Evolutionary conservation across 2,888 invertebrate genomes (phyloP), one percentile per base, ranked within the genome.

Genomic region (Thelaira solivaga): DNA sequence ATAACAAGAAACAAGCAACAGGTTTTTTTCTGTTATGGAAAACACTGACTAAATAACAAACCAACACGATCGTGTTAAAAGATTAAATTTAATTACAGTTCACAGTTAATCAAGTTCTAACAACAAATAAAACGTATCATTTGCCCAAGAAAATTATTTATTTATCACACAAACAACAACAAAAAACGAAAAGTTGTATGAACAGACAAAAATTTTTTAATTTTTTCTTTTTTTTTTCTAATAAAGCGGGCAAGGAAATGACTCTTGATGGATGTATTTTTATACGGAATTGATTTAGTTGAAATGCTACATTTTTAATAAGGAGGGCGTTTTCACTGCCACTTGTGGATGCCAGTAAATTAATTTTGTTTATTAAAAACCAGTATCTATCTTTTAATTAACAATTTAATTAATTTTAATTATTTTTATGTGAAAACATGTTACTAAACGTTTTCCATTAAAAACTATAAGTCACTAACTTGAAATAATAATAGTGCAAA

Each of bases 51-150:
- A 62, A 62, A 62, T 39, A 47, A 39, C 36, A 26, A 26, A 26
- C 16, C 26, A 43, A 51, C 11, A 34, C 34, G 77, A 68, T 64
- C 73, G 73, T 77, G 77, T 77, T 77, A 77, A 77, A 73, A 72
- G 77, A 77, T 77, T 62, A 64, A 77, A 45, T 59, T 73, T 74
- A 69, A 78, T 73, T 73, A 59, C 77, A 73, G 69, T 74, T 78
- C 59, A 69, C 77, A 74, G 68, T 53, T 74, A 73, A 74, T 69
- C 64, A 78, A 65, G 49, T 53, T 73, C 29, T 47, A 45, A 29
- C 49, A 72, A 45, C 55, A 62, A 61, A 61, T 53, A 34, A 20
- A n/a, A 29, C 18, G 34, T 41, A 13, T 47, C 49, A 6, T 26
- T 22, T 8, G 24, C 2, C 36, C 8, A 13, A 29, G 26, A 10